phyloP scores from a whole-genome alignment of 2,888 invertebrate species.

The Drosophila atripex region DNA sequence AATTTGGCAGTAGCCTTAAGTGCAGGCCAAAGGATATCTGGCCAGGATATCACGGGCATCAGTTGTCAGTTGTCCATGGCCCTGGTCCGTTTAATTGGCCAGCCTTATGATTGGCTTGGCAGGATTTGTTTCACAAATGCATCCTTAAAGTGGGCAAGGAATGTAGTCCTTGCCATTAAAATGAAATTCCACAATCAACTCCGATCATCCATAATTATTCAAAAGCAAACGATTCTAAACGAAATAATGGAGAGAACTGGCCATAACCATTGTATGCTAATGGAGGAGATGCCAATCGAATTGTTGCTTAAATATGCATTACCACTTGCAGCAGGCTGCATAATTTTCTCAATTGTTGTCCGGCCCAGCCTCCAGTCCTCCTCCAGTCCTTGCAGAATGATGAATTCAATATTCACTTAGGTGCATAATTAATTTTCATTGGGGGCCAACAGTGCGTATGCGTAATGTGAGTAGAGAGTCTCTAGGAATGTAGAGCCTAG shows the following conservation, averaged over 20 bases:
- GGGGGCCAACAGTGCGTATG: conserved; percentile 38
- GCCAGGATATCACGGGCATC: background rate
- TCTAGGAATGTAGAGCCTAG: no score
- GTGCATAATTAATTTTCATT: conserved; percentile 44
- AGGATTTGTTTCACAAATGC: no score
- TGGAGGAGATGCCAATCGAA: conserved; percentile 32
- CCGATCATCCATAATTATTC: background rate
- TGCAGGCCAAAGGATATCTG: conserved; percentile 5
- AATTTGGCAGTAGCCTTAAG: conserved; percentile 30
- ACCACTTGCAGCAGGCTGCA: conserved; percentile 17
- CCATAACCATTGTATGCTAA: conserved; percentile 11
- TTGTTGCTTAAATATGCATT: conserved; percentile 27
- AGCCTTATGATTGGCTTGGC: background rate
- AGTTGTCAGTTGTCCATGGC: conserved; percentile 29
- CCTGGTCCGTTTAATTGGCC: conserved; percentile 15
- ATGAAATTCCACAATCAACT: background rate
- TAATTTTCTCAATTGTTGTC: conserved; percentile 29
- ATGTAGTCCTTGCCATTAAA: background rate
- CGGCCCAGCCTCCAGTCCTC: no score
- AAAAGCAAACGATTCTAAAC: conserved; percentile 1
- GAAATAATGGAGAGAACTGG: conserved; percentile 4
- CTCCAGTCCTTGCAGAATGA: conserved; percentile 8
- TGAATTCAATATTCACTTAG: conserved; percentile 46
- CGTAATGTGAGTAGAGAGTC: conserved; percentile 12
- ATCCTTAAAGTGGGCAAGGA: no score